phyloP scores from a whole-genome alignment of 2,888 invertebrate genomes.

The Yponomeuta cagnagella region DNA sequence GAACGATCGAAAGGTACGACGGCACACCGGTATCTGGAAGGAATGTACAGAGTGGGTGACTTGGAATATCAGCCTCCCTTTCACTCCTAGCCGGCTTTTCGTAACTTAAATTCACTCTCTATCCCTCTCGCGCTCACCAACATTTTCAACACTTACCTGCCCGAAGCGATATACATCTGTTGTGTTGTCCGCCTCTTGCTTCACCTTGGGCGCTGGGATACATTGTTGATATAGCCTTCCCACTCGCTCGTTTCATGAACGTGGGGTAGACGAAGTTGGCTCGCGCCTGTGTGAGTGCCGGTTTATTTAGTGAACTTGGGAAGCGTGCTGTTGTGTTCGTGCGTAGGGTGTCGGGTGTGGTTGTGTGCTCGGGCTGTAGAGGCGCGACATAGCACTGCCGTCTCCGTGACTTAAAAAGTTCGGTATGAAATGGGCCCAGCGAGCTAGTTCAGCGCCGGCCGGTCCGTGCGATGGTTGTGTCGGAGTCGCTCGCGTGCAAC shows the following conservation, averaged over 20 bases:
- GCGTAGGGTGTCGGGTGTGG: slow-evolving; percentile 63
- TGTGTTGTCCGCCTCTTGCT: slow-evolving; percentile 58
- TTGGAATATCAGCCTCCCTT: slow-evolving; percentile 68
- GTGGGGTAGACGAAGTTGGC: slow-evolving; percentile 70
- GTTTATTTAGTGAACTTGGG: slow-evolving; percentile 76
- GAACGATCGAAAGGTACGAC: slow-evolving; percentile 76
- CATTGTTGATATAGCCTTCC: slow-evolving; percentile 71
- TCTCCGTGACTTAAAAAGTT: slow-evolving; percentile 75
- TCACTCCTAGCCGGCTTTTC: slow-evolving; percentile 64
- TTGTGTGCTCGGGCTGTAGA: slow-evolving; percentile 71
- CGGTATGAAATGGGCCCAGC: slow-evolving; percentile 62
- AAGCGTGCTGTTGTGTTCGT: slow-evolving; percentile 71
- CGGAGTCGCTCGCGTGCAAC: slow-evolving; percentile 45
- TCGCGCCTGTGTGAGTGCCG: slow-evolving; percentile 70
- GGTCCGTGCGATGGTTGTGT: slow-evolving; percentile 58
- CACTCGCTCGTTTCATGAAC: slow-evolving; percentile 63
- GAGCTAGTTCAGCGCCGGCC: slow-evolving; percentile 71
- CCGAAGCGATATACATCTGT: slow-evolving; percentile 75
- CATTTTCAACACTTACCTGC: slow-evolving; percentile 75
- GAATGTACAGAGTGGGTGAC: slow-evolving; percentile 72
- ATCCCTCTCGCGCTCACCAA: slow-evolving; percentile 67
- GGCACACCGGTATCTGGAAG: slow-evolving; percentile 70
- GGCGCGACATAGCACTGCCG: slow-evolving; percentile 76
- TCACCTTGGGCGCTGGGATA: slow-evolving; percentile 42
- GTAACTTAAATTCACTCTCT: slow-evolving; percentile 63